phyloP scores from a whole-genome alignment of 2,113 vertebrate species.

The Urocolius indicus region DNA sequence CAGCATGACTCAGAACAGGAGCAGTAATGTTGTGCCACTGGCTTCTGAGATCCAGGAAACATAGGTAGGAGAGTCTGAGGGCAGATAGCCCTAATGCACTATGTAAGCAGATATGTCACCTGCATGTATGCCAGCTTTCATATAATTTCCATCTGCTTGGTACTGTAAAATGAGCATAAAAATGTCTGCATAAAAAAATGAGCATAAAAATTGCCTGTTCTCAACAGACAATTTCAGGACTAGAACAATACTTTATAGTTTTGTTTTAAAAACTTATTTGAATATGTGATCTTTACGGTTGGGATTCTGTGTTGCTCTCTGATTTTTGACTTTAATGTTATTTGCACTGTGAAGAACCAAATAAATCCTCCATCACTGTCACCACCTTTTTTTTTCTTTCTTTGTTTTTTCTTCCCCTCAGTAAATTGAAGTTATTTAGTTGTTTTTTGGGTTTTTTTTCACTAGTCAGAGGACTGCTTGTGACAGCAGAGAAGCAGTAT shows the following conservation, averaged over 20 bases:
- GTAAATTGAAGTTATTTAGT: neutral
- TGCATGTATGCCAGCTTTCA: fast-evolving
- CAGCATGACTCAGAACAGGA: neutral
- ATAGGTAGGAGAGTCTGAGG: neutral
- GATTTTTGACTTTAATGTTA: neutral
- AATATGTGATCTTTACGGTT: neutral
- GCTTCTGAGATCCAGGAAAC: neutral
- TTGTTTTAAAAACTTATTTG: neutral
- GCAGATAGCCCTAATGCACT: neutral
- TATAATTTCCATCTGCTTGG: neutral
- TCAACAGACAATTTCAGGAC: neutral
- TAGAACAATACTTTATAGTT: neutral
- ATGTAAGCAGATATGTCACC: fast-evolving
- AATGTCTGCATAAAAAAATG: neutral
- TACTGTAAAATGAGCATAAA: neutral
- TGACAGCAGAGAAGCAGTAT: neutral
- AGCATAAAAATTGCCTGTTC: neutral
- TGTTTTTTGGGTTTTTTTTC: no score
- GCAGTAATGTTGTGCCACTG: fast-evolving
- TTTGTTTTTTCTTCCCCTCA: neutral
- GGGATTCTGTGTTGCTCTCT: neutral
- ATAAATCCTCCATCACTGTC: neutral
- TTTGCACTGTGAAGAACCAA: neutral
- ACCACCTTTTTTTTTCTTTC: neutral
- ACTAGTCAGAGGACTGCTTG: neutral